These are phyloP conservation scores for Cynopterus sphinx DNA, from an alignment of 2,797 vertebrate species.

Conservation along the genomic window DNA sequence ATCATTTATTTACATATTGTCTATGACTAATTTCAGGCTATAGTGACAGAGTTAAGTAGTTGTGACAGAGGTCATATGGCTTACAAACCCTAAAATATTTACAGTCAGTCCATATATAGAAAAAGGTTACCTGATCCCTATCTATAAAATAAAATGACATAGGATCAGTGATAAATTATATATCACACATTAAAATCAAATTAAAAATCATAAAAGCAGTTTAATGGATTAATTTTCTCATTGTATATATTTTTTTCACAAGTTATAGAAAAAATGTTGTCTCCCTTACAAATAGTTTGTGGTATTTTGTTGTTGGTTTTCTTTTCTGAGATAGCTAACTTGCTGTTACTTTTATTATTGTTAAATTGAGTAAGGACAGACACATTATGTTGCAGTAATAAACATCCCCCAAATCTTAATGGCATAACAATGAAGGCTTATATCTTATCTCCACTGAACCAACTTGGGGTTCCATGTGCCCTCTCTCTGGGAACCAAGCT, in stretches of 20 bases:
- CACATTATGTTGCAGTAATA: not conserved
- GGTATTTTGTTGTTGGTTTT: slow-evolving; percentile 2
- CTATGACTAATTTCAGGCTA: slow-evolving; percentile 14
- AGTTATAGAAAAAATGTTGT: not conserved
- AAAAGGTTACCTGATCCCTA: not conserved
- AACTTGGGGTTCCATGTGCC: not conserved
- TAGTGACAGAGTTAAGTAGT: not conserved
- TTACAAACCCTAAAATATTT: slow-evolving; percentile 37
- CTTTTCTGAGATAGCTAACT: slow-evolving; percentile 15
- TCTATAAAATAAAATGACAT: slow-evolving; percentile 39
- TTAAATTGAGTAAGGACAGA: not conserved
- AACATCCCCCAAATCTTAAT: not conserved
- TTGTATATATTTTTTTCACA: not conserved
- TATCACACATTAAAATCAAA: not conserved
- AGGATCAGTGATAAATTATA: not conserved
- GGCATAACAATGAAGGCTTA: not conserved
- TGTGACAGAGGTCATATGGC: not conserved
- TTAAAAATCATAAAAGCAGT: not conserved
- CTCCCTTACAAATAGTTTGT: slow-evolving; percentile 18
- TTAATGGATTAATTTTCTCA: not conserved
- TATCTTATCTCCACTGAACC: not conserved
- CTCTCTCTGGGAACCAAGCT: not conserved
- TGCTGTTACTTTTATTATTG: not conserved
- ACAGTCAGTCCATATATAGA: not conserved
- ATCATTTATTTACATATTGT: not conserved